Conservation (phyloP, 2,797 vertebrate genomes). For the Tragelaphus oryx region DNA sequence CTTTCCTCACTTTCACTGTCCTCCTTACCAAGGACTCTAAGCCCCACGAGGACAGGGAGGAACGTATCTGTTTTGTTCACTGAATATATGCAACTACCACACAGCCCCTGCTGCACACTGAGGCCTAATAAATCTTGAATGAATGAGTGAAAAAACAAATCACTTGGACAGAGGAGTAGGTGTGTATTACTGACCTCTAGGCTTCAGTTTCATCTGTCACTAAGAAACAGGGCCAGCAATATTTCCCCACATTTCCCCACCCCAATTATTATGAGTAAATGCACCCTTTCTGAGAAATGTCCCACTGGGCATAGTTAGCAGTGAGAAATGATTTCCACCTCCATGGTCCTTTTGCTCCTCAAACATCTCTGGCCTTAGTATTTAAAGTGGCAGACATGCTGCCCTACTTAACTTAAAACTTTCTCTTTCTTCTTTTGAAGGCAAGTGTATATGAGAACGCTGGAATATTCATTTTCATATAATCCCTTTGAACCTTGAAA, state of each 20-base stretch:
- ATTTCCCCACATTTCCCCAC: too few relatives aligned
- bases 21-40: background rate
- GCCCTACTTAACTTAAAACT: constrained; percentile 73
- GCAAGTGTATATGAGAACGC: constrained; percentile 73
- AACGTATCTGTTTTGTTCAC: background rate
- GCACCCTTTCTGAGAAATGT: background rate
- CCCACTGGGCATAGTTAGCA: background rate
- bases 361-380: constrained; percentile 59
- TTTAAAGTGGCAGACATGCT: constrained; percentile 61
- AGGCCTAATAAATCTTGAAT: background rate
- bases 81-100: background rate
- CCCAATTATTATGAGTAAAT: background rate
- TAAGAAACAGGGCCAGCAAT: background rate
- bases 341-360: constrained; percentile 39
- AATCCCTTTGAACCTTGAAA: constrained; percentile 78
- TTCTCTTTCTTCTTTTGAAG: constrained; percentile 71
- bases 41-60: constrained; percentile 33
- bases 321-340: background rate
- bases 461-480: constrained; percentile 75
- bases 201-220: background rate
- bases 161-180: background rate
- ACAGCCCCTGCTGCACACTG: background rate
- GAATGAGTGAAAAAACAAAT: background rate
- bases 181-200: background rate
- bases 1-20: background rate